Conservation (phyloP, 1,140 invertebrate genomes). For the Drosophila neocordata region DNA sequence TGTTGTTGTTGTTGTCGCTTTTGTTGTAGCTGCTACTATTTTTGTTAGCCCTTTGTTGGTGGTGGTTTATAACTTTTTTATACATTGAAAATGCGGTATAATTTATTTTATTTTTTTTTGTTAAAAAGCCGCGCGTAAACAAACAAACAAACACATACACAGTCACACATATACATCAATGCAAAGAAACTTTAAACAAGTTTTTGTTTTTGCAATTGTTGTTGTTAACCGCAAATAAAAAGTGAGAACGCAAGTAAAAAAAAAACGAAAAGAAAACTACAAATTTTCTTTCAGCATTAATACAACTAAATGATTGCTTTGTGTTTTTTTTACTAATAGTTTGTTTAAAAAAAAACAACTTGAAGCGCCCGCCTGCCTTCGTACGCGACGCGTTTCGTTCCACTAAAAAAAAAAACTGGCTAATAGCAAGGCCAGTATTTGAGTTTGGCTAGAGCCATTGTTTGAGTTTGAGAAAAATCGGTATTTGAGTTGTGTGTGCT, state of each 20-base stretch:
- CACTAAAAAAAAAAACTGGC: too few species aligned
- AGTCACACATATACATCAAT: slow-evolving; percentile 29
- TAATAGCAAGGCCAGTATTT: too few species aligned
- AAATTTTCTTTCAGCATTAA: neutral
- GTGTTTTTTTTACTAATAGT: neutral
- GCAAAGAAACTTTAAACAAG: slow-evolving; percentile 9
- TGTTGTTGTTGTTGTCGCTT: slow-evolving; percentile 20
- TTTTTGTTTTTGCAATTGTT: slow-evolving; percentile 9
- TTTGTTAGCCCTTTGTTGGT: slow-evolving; percentile 3
- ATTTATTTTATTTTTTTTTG: slow-evolving; percentile 5
- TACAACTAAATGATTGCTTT: neutral
- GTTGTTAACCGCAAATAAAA: slow-evolving; percentile 4
- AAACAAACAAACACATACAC: slow-evolving; percentile 42
- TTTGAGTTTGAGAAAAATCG: too few species aligned
- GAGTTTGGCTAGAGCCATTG: too few species aligned
- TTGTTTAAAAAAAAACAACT: neutral
- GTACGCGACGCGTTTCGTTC: neutral
- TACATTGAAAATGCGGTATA: slow-evolving; percentile 20
- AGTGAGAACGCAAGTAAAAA: neutral
- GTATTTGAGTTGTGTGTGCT: too few species aligned
- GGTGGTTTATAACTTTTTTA: neutral
- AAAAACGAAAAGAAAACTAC: neutral
- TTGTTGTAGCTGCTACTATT: slow-evolving; percentile 12
- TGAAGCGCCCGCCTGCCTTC: neutral
- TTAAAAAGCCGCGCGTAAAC: slow-evolving; percentile 56